Conservation (phyloP, 2,113 vertebrate genomes). For the Fulmarus glacialis region DNA sequence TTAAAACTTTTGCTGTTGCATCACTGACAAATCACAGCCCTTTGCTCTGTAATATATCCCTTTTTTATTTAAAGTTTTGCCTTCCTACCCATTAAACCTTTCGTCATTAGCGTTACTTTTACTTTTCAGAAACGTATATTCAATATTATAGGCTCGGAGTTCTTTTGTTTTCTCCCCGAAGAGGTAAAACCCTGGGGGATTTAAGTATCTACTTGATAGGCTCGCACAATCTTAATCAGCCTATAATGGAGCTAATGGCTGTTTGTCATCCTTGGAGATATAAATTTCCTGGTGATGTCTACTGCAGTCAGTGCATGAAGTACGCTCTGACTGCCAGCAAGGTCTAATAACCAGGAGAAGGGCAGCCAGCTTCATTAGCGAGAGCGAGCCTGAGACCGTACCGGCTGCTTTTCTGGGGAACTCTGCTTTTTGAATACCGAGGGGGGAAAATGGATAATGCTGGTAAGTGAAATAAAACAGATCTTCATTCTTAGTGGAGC, state of each 20-base stretch:
- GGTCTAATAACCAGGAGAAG: constrained; percentile 76
- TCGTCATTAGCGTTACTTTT: constrained; percentile 29
- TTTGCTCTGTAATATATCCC: neutral
- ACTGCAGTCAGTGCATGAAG: constrained; percentile 80
- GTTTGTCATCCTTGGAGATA: constrained; percentile 87
- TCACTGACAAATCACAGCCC: constrained; percentile 36
- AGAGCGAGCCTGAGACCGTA: neutral
- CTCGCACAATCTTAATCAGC: constrained; percentile 81
- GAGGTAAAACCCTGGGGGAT: constrained; percentile 74
- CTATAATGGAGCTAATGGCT: constrained; percentile 86
- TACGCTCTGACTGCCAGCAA: constrained; percentile 75
- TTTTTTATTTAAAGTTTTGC: constrained; percentile 45
- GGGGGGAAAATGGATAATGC: constrained; percentile 76
- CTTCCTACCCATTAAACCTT: constrained; percentile 16
- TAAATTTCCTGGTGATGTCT: constrained; percentile 85
- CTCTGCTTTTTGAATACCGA: constrained; percentile 49
- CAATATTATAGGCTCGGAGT: constrained; percentile 46
- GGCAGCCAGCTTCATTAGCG: constrained; percentile 72
- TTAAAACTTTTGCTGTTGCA: constrained; percentile 46
- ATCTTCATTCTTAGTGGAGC: constrained; percentile 23
- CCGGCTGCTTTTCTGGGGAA: constrained; percentile 58
- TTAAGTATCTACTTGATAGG: constrained; percentile 81
- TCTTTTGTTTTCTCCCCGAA: constrained; percentile 62
- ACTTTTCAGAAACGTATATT: constrained; percentile 29
- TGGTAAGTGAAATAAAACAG: constrained; percentile 77